These are phyloP conservation scores for Microtus obscurus DNA, from an alignment of 2,797 vertebrate species.

Conservation along the genomic window DNA sequence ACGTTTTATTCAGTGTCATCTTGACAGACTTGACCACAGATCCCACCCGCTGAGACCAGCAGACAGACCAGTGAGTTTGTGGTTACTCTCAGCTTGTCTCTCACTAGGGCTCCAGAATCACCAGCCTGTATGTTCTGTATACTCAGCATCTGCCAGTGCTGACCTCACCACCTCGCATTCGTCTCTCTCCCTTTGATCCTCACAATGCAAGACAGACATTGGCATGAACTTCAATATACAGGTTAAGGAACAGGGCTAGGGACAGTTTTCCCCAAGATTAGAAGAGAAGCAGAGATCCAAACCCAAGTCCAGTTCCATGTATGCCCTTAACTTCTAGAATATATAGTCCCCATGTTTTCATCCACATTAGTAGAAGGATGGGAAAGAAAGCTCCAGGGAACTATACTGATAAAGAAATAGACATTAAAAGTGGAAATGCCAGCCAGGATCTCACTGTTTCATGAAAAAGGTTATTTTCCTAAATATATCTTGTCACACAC, in stretches of 20 bases:
- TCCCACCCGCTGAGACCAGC: background rate
- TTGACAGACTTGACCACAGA: background rate
- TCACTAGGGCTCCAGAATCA: background rate
- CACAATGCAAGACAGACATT: background rate
- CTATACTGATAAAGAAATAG: background rate
- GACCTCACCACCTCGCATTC: background rate
- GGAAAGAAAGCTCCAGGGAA: background rate
- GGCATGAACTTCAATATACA: background rate
- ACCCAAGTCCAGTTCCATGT: background rate
- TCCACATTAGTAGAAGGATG: background rate
- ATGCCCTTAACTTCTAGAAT: background rate
- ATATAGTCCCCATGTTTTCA: background rate
- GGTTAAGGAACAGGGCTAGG: background rate
- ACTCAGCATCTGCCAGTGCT: background rate
- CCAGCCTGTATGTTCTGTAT: background rate
- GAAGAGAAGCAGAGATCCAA: background rate
- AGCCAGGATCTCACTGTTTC: background rate
- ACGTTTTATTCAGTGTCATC: background rate
- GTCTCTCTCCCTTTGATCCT: background rate
- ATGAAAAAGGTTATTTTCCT: background rate
- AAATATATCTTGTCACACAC: background rate
- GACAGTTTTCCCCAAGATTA: background rate
- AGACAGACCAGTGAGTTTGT: background rate
- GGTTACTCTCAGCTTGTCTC: too few relatives aligned
- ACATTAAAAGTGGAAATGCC: background rate